Base-by-base conservation (phyloP, 2,888 invertebrate genomes). In the Tetanocera ferruginea region DNA sequence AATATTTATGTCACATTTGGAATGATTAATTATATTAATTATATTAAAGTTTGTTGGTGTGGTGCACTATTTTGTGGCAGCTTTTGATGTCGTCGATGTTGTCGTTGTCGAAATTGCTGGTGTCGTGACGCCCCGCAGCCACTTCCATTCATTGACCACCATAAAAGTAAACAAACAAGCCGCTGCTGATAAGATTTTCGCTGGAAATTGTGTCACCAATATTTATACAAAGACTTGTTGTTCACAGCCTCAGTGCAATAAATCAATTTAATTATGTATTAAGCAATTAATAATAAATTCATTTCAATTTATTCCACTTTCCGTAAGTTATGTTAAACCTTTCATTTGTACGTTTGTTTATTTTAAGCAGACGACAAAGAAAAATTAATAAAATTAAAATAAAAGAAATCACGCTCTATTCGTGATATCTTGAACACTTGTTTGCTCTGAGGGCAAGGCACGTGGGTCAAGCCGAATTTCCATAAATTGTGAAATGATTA, bases 241-340 rank as follows among this genome's bases (percentile, higher is more conserved):
- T 60, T 60, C 60, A 28, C 60, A 25, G 60, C 25, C 5, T 5
- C 14, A 9, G 60, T 9, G 25, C 23, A 69, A 69, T 69, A 69
- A 69, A 69, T 69, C 69, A 69, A 49, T 55, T 23, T 66, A 25
- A 66, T 62, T 28, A 23, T 37, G 55, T 57, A 72, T 72, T 72
- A 72, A 72, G 57, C 55, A 72, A 72, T 72, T 72, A 72, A 72
- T 72, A 72, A 57, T 55, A 23, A 55, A 72, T 57, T 72, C 72
- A 52, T 71, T 25, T 25, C 25, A 8, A 60, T 28, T 60, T 60
- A 11, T 43, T 43, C 14, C 43, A 43, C 11, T 43, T 43, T 11
- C 43, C 43, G 1, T 37, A 37, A 37, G 8, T 37, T 37, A 37
- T 37, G 43, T 43, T 43, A 11, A 43, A 43, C 43, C 43, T 1